Evolutionary conservation across 2,888 invertebrate genomes (phyloP), one percentile per base, ranked within the genome.

Genomic region (Blastobasis adustella): DNA sequence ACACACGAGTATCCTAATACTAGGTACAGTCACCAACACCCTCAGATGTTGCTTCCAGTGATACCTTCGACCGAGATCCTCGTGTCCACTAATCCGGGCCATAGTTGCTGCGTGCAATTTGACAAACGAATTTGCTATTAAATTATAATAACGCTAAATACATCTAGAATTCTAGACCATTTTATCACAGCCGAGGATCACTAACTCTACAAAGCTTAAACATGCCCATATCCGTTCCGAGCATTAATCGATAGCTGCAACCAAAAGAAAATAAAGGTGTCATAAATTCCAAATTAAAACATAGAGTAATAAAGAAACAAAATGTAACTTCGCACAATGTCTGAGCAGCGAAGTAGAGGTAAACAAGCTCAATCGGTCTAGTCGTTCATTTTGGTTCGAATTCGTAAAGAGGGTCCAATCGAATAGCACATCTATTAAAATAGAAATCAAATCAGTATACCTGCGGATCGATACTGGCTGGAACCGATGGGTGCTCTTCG

Each of bases 1-100:
- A 53, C 55, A 44, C 49, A 23, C 40, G 47, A 55, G 51, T 10
- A 45, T 47, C 48, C 37, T 44, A 50, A 45, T 41, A 38, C 38
- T 7, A 42, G 42, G 6, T 42, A n/a, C 9, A 36, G 37, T 46
- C 37, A 23, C 8, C n/a, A 36, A 8, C 36, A 46, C 36, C 41
- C 8, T 73, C 79, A 90, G 62, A 91, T 90, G 74, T 90, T 90
- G 82, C 90, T 90, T 61, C 91, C 91, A 60, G 90, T 90, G 76
- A 90, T 89, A 82, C 90, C 90, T 82, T 91, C 90, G 69, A 91
- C 90, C 66, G 90, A 89, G 82, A 91, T 90, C 76, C 90, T 82
- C 63, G 91, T 90, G 77, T 90, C 90, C 78, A 91, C 90, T 71
- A 90, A 82, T 84, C 90, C 89, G 63, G 87, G 85, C 90, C 90